Evolutionary conservation across 2,888 invertebrate genomes (phyloP).

Genomic region (Hydrotaea diabolus): DNA sequence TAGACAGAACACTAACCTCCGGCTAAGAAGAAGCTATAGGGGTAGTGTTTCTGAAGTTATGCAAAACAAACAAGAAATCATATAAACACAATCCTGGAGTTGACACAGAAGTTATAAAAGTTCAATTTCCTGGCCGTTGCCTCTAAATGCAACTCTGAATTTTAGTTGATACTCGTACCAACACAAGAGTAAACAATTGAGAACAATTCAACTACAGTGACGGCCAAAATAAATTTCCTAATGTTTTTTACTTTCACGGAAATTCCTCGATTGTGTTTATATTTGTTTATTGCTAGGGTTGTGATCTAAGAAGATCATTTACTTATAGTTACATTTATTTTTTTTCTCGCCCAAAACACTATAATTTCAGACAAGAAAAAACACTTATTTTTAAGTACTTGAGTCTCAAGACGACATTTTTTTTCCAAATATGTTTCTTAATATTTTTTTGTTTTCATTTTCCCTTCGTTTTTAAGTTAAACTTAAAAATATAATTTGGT

Average conservation of each 20-base stretch:
- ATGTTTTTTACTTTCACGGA: too few species aligned
- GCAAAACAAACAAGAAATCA: not conserved
- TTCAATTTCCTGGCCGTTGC: too few species aligned
- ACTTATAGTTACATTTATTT: conserved; percentile 51
- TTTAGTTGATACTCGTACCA: too few species aligned
- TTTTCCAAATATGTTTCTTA: conserved; percentile 30
- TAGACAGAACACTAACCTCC: not conserved
- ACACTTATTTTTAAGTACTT: conserved; percentile 67
- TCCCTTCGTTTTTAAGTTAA: conserved; percentile 50
- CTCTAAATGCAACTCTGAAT: too few species aligned
- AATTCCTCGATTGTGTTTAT: too few species aligned
- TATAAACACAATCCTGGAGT: too few species aligned
- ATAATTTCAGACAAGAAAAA: conserved; percentile 39
- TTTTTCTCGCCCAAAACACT: conserved; percentile 22
- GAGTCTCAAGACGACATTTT: conserved; percentile 56
- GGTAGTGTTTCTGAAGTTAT: too few species aligned
- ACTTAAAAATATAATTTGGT: conserved; percentile 53
- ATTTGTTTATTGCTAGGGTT: conserved; percentile 48
- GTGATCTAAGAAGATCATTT: conserved; percentile 60
- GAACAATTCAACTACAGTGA: too few species aligned
- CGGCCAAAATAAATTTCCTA: too few species aligned
- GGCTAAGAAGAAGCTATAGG: too few species aligned
- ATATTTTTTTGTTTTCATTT: conserved; percentile 25
- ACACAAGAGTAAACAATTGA: too few species aligned
- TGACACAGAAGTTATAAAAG: too few species aligned